phyloP scores from a whole-genome alignment of 2,113 vertebrate species.

The Tachysurus fulvidraco region DNA sequence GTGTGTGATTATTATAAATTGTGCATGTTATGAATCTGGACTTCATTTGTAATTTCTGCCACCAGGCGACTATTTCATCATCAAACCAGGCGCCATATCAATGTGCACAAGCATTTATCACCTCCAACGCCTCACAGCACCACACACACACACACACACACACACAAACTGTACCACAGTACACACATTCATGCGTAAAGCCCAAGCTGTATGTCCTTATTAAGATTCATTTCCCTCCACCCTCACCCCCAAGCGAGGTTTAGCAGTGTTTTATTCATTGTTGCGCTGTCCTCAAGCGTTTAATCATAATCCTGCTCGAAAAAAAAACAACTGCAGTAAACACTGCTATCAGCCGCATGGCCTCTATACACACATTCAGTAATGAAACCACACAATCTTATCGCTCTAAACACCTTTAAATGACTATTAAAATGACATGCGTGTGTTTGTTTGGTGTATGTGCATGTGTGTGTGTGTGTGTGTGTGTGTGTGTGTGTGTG shows the following conservation, averaged over 20 bases:
- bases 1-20: slow-evolving; percentile 18
- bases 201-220: slow-evolving; percentile 2
- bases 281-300: not conserved
- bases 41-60: slow-evolving; percentile 25
- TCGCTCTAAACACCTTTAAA: slow-evolving; percentile 2
- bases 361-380: slow-evolving; percentile 6
- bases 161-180: not conserved
- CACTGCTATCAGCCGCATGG: not conserved
- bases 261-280: slow-evolving; percentile 19
- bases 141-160: not conserved
- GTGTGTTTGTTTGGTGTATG: not conserved
- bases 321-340: not conserved
- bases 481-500: not conserved
- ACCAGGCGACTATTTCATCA: slow-evolving; percentile 27
- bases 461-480: not conserved
- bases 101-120: slow-evolving; percentile 17
- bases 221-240: slow-evolving; percentile 5
- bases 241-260: not conserved
- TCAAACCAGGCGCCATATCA: slow-evolving; percentile 15
- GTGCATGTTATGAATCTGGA: slow-evolving; percentile 32
- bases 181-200: slow-evolving; percentile 1
- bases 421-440: not conserved
- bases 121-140: slow-evolving; percentile 3
- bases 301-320: slow-evolving; percentile 11
- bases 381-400: slow-evolving; percentile 2